Evolutionary conservation across 1,140 invertebrate species (phyloP).

Genomic region (Drosophila seguyi): DNA sequence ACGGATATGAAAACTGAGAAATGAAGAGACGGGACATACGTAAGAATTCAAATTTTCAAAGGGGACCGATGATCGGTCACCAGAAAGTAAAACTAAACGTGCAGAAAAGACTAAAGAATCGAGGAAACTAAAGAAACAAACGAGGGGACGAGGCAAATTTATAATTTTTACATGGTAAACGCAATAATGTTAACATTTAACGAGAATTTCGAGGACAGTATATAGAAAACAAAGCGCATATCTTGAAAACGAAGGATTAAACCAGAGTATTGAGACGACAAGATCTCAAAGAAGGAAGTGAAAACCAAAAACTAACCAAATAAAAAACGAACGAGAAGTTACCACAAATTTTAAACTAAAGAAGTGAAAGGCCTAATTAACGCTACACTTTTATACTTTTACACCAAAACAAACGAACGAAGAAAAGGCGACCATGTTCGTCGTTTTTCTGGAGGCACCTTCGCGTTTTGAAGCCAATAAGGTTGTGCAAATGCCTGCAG

Average conservation of each 20-base stretch:
- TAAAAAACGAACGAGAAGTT: slow-evolving; percentile 48
- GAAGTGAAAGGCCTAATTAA: slow-evolving; percentile 56
- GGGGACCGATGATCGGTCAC: slow-evolving; percentile 34
- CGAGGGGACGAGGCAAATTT: slow-evolving; percentile 61
- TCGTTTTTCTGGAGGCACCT: slow-evolving; percentile 65
- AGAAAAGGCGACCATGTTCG: slow-evolving; percentile 32
- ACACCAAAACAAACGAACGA: slow-evolving; percentile 63
- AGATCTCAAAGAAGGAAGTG: slow-evolving; percentile 33
- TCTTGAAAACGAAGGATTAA: slow-evolving; percentile 62
- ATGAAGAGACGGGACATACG: slow-evolving; percentile 52
- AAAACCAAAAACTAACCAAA: slow-evolving; percentile 21
- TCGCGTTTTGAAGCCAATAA: slow-evolving; percentile 76
- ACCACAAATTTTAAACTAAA: slow-evolving; percentile 75
- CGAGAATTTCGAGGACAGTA: slow-evolving; percentile 37
- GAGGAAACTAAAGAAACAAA: slow-evolving; percentile 29
- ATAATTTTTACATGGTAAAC: slow-evolving; percentile 80
- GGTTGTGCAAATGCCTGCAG: slow-evolving; percentile 78
- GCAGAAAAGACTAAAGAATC: slow-evolving; percentile 68
- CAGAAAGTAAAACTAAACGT: slow-evolving; percentile 59
- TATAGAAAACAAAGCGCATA: slow-evolving; percentile 77
- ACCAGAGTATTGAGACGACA: slow-evolving; percentile 17
- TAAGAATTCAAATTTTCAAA: slow-evolving; percentile 45
- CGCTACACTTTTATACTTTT: slow-evolving; percentile 84
- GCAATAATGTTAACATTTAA: slow-evolving; percentile 81
- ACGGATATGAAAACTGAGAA: slow-evolving; percentile 10